Conservation (phyloP, 2,113 vertebrate species). For the Gavia stellata region DNA sequence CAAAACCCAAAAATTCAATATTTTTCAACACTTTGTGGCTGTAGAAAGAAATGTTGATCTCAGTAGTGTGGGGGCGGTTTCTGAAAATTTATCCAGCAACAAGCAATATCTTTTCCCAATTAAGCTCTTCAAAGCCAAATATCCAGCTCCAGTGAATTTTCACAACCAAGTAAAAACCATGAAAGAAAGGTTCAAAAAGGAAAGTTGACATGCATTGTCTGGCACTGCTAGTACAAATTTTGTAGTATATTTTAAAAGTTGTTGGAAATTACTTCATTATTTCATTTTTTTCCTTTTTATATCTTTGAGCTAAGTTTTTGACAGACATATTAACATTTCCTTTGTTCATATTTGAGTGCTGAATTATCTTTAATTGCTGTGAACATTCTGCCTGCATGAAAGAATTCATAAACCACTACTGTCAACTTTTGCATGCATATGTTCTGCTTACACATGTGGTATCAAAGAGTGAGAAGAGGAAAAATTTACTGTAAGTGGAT, state of each 20-base stretch:
- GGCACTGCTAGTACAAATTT: neutral
- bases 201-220: neutral
- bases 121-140: neutral
- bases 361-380: slow-evolving; percentile 57
- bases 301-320: slow-evolving; percentile 23
- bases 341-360: slow-evolving; percentile 51
- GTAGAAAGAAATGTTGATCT: neutral
- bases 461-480: neutral
- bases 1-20: neutral
- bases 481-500: slow-evolving; percentile 5
- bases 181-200: neutral
- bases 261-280: slow-evolving; percentile 8
- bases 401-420: slow-evolving; percentile 40
- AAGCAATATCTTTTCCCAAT: neutral
- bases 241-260: neutral
- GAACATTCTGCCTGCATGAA: slow-evolving; percentile 18
- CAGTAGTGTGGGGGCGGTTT: neutral
- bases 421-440: slow-evolving; percentile 13
- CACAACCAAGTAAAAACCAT: neutral
- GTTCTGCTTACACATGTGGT: neutral
- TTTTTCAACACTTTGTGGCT: neutral
- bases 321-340: slow-evolving; percentile 42
- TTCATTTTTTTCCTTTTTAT: neutral
- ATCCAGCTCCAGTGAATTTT: neutral
- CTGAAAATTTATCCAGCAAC: neutral